Evolutionary conservation across 2,113 vertebrate species (phyloP).

Genomic region (Sebastes fasciatus): DNA sequence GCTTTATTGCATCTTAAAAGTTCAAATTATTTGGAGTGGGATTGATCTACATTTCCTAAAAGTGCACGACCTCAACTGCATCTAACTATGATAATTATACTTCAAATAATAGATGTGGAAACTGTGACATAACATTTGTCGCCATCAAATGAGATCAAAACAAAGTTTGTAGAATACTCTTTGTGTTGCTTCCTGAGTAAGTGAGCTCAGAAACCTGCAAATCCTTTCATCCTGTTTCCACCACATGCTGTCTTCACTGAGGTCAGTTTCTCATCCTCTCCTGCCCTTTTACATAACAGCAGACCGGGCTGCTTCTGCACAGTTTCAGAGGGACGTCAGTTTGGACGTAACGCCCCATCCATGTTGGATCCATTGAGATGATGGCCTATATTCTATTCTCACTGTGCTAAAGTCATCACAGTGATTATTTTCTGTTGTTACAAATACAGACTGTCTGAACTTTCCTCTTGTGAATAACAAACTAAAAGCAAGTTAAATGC

Average conservation of each 20-base stretch:
- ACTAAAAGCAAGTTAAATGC: neutral
- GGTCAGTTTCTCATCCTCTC: constrained; percentile 63
- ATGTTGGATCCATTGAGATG: neutral
- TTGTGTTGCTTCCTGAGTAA: constrained; percentile 40
- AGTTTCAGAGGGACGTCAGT: constrained; percentile 15
- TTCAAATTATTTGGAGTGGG: neutral
- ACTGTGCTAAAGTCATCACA: neutral
- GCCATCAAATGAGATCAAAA: neutral
- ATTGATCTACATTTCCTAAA: neutral
- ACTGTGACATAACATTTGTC: neutral
- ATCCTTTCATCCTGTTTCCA: constrained; percentile 81
- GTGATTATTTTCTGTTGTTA: neutral
- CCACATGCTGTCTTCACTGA: constrained; percentile 58
- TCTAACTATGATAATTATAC: neutral
- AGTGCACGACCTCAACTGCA: neutral
- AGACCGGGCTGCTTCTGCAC: constrained; percentile 5
- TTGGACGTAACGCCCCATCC: neutral
- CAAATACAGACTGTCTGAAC: neutral
- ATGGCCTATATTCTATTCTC: neutral
- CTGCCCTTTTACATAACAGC: constrained; percentile 57
- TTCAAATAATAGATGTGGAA: neutral
- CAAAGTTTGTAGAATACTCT: neutral
- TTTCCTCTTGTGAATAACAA: neutral
- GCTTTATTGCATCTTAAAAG: neutral
- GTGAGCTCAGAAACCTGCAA: constrained; percentile 64